Evolutionary conservation across 2,797 vertebrate genomes (phyloP).

Genomic region (Sphenodon punctatus): DNA sequence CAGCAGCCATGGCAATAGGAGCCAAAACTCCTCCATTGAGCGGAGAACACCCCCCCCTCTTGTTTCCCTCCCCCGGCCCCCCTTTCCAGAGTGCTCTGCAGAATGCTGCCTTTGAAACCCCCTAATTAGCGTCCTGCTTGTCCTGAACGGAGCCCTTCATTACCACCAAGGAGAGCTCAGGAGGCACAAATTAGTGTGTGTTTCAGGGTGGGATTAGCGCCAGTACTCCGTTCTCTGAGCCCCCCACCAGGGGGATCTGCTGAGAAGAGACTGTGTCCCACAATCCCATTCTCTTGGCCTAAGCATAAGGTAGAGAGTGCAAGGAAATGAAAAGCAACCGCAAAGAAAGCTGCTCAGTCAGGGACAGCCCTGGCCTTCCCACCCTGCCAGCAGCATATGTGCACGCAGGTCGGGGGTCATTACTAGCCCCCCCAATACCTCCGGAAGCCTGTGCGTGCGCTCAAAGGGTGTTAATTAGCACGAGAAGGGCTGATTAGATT

Average conservation of each 20-base stretch:
- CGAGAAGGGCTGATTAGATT: conserved; percentile 75
- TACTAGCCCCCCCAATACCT: conserved; percentile 59
- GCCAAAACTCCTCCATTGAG: conserved; percentile 61
- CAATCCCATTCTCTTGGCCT: not conserved
- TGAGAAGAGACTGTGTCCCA: not conserved
- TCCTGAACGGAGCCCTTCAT: conserved; percentile 70
- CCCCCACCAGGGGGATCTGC: not conserved
- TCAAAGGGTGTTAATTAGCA: conserved; percentile 75
- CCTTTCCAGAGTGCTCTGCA: conserved; percentile 46
- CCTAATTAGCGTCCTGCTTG: conserved; percentile 67
- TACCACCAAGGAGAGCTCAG: conserved; percentile 39
- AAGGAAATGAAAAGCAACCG: not conserved
- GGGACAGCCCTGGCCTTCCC: not conserved
- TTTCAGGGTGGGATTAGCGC: conserved; percentile 20
- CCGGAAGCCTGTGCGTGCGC: conserved; percentile 65
- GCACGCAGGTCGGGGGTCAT: conserved; percentile 63
- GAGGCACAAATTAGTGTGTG: conserved; percentile 63
- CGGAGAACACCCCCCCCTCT: conserved; percentile 59
- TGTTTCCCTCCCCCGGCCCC: conserved; percentile 60
- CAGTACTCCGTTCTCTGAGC: conserved; percentile 29
- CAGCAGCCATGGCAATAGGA: conserved; percentile 34
- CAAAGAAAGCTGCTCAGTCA: not conserved
- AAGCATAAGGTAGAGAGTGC: not conserved
- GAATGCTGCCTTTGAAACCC: conserved; percentile 64
- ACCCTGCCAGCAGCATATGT: conserved; percentile 56